These are phyloP conservation scores for Lates japonicus DNA, from an alignment of 2,797 vertebrate species.

Conservation along the genomic window DNA sequence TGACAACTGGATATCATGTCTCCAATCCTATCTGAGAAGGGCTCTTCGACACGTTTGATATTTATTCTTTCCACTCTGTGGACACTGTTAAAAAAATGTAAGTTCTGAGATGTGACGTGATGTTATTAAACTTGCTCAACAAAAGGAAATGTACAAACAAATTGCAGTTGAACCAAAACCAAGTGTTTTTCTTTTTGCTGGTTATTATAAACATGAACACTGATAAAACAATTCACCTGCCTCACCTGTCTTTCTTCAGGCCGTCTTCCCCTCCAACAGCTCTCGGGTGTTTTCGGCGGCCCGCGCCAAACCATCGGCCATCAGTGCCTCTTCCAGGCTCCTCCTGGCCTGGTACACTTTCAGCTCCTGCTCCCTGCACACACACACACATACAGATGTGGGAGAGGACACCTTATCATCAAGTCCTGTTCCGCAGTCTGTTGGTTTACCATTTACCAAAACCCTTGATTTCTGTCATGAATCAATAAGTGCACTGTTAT, in stretches of 20 bases:
- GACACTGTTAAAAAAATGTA: background rate
- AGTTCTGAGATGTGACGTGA: background rate
- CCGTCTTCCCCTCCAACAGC: slow-evolving; percentile 63
- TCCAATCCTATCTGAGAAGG: background rate
- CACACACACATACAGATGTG: slow-evolving; percentile 2
- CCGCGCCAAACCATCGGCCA: slow-evolving; percentile 89
- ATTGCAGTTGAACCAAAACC: background rate
- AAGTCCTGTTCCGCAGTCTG: background rate
- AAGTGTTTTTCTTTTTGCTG: slow-evolving; percentile 1
- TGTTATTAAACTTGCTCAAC: background rate
- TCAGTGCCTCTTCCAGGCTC: slow-evolving; percentile 90
- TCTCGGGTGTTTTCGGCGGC: slow-evolving; percentile 82
- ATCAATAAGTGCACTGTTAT: background rate
- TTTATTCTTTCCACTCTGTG: background rate
- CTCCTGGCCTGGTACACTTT: slow-evolving; percentile 89
- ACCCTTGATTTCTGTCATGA: background rate
- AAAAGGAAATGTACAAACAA: background rate
- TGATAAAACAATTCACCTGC: background rate
- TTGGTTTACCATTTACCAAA: background rate
- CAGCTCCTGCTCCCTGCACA: slow-evolving; percentile 89
- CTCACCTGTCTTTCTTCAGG: slow-evolving; percentile 49
- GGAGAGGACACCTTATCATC: background rate
- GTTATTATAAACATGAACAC: background rate
- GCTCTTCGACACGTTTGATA: background rate
- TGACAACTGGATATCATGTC: slow-evolving; percentile 22